Conservation (phyloP, 2,888 invertebrate species). For the Trilocha varians region DNA sequence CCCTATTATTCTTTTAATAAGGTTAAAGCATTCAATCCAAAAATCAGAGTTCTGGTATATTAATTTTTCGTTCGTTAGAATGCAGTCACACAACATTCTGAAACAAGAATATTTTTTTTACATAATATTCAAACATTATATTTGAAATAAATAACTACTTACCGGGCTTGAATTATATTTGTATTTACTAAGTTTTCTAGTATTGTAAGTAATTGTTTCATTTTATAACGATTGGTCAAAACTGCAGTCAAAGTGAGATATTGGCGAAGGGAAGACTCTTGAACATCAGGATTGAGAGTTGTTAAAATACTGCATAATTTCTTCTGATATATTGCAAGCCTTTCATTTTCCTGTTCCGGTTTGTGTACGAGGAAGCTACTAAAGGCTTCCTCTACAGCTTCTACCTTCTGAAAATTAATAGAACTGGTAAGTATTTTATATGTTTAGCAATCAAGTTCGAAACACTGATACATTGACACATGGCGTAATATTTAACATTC, state of each 20-base stretch:
- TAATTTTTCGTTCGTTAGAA: conserved; percentile 88
- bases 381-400: conserved; percentile 91
- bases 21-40: conserved; percentile 90
- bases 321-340: conserved; percentile 77
- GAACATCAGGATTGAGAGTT: conserved; percentile 78
- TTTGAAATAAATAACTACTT: conserved; percentile 16
- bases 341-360: conserved; percentile 79
- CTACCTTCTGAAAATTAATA: conserved; percentile 76
- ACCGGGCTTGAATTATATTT: conserved; percentile 84
- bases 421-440: no score
- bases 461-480: neutral
- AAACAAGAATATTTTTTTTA: conserved; percentile 18
- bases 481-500: neutral
- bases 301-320: conserved; percentile 79
- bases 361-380: conserved; percentile 89
- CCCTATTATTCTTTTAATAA: conserved; percentile 88
- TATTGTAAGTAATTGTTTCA: conserved; percentile 82
- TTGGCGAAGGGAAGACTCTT: conserved; percentile 82
- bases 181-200: conserved; percentile 83
- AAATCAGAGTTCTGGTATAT: conserved; percentile 85
- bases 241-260: conserved; percentile 82
- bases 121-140: conserved; percentile 4
- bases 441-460: conserved; percentile 3
- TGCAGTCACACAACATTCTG: conserved; percentile 89
- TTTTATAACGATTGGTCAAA: conserved; percentile 81